phyloP scores from a whole-genome alignment of 2,113 vertebrate genomes.

The Scomber scombrus region DNA sequence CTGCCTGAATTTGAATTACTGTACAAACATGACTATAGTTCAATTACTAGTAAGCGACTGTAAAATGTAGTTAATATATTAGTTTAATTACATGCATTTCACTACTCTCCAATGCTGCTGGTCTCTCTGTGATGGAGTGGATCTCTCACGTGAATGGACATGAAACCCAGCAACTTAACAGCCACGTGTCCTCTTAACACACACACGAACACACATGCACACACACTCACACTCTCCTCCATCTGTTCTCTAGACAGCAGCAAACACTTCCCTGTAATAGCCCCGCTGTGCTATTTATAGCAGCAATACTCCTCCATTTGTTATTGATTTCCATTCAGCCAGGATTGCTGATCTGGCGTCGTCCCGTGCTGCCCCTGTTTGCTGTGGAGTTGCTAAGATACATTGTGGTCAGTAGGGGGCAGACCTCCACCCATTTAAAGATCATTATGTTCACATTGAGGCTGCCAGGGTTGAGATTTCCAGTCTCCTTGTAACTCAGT shows the following conservation, averaged over 20 bases:
- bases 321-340: constrained; percentile 37
- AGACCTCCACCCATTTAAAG: constrained; percentile 1
- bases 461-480: neutral
- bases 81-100: too few species aligned
- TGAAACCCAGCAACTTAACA: constrained; percentile 4
- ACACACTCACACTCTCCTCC: neutral
- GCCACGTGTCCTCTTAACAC: constrained; percentile 6
- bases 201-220: neutral
- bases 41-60: too few species aligned
- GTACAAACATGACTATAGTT: too few species aligned
- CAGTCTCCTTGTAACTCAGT: neutral
- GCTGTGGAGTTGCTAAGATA: neutral
- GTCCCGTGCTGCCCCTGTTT: neutral
- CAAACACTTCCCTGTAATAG: constrained; percentile 12
- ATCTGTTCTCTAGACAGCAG: constrained; percentile 13
- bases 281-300: constrained; percentile 22
- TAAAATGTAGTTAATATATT: too few species aligned
- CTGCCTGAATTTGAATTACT: too few species aligned
- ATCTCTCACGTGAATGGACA: neutral
- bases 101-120: too few species aligned
- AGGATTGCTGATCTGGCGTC: constrained; percentile 24
- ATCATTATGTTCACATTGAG: constrained; percentile 9
- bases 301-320: constrained; percentile 22
- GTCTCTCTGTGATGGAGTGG: too few species aligned
- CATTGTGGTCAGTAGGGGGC: constrained; percentile 5